These are phyloP conservation scores for Formicarius rufipectus DNA, from an alignment of 2,113 vertebrate species.

Conservation along the genomic window DNA sequence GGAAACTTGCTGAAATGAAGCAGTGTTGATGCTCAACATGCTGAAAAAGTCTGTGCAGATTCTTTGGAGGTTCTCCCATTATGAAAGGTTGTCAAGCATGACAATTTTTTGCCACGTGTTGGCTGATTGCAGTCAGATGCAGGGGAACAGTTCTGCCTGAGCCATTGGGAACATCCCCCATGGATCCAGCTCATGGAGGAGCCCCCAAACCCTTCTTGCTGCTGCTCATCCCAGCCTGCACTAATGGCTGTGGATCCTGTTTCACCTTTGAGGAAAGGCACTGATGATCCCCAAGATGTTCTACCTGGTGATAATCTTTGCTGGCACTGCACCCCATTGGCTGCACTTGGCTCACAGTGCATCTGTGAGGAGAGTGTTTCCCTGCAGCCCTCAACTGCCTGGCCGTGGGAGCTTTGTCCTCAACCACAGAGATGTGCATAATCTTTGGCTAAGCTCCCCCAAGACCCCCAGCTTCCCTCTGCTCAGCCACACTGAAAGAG, in stretches of 20 bases:
- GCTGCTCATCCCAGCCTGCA: neutral
- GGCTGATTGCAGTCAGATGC: neutral
- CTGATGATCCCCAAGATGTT: neutral
- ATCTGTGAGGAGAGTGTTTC: neutral
- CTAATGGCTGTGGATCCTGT: rapidly evolving
- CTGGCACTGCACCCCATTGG: neutral
- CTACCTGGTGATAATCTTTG: neutral
- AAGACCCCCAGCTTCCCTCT: neutral
- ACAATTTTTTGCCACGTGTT: neutral
- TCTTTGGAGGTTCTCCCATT: neutral
- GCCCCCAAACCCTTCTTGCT: neutral
- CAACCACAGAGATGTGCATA: neutral
- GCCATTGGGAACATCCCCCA: rapidly evolving
- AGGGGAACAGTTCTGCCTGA: neutral
- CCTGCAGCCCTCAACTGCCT: neutral
- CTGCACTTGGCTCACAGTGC: neutral
- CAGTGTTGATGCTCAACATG: neutral
- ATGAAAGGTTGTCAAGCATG: rapidly evolving
- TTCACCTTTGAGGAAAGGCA: neutral
- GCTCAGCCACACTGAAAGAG: slow-evolving; percentile 30
- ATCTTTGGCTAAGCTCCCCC: slow-evolving; percentile 39
- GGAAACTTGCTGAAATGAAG: neutral
- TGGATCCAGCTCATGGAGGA: neutral
- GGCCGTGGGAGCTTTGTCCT: neutral
- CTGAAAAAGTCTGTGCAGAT: neutral